Evolutionary conservation across 2,888 invertebrate species (phyloP).

Genomic region (Pelosia muscerda): DNA sequence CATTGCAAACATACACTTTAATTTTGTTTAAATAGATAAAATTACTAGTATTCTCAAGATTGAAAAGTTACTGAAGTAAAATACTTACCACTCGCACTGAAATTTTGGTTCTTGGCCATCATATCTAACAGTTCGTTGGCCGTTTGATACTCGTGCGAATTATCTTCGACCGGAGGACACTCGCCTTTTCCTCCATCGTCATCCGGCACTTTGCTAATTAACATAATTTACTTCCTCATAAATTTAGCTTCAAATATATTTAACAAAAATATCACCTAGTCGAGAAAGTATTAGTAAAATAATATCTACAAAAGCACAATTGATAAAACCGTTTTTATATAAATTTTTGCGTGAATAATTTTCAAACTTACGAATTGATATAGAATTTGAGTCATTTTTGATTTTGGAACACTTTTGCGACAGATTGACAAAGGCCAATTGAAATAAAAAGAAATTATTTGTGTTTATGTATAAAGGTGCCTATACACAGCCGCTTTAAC

Average conservation of each 20-base stretch:
- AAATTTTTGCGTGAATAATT: constrained; percentile 68
- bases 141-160: constrained; percentile 62
- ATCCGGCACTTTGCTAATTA: constrained; percentile 69
- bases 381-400: constrained; percentile 57
- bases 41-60: background rate
- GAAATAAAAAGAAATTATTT: background rate
- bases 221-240: constrained; percentile 66
- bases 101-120: constrained; percentile 65
- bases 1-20: no score
- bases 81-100: constrained; percentile 58
- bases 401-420: constrained; percentile 54
- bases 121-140: constrained; percentile 72
- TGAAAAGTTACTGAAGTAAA: constrained; percentile 9
- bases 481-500: background rate
- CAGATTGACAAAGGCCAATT: constrained; percentile 9
- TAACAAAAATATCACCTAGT: constrained; percentile 44
- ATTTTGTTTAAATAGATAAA: no score
- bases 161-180: constrained; percentile 27
- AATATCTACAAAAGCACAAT: constrained; percentile 66
- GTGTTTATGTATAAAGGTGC: background rate
- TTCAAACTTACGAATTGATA: constrained; percentile 54
- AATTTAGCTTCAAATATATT: constrained; percentile 58
- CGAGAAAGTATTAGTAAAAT: constrained; percentile 48
- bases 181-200: constrained; percentile 53
- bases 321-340: constrained; percentile 64